These are phyloP conservation scores for Magallana ariakensis DNA, from an alignment of 1,140 invertebrate genomes.

Conservation along the genomic window DNA sequence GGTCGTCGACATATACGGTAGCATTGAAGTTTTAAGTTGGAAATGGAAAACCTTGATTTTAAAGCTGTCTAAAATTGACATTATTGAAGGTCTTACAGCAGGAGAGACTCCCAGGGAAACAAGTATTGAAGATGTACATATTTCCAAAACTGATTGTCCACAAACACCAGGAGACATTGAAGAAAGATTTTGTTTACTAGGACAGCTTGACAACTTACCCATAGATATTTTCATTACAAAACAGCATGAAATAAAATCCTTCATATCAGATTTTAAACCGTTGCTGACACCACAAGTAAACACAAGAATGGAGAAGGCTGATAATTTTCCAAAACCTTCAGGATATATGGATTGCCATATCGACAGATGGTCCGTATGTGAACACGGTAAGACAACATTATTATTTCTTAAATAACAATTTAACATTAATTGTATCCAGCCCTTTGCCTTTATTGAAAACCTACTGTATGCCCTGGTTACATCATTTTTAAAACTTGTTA, in stretches of 20 bases:
- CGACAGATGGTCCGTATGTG: background rate
- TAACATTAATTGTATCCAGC: too few relatives aligned
- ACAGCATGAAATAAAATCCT: background rate
- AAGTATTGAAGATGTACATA: background rate
- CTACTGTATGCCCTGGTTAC: too few relatives aligned
- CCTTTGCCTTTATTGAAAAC: too few relatives aligned
- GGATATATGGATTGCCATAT: background rate
- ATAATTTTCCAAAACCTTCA: background rate
- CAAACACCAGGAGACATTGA: background rate
- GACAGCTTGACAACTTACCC: background rate
- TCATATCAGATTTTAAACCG: background rate
- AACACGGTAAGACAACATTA: background rate
- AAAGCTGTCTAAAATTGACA: background rate
- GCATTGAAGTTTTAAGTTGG: background rate
- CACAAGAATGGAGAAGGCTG: background rate
- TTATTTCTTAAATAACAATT: background rate
- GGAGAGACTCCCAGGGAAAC: background rate
- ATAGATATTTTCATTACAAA: background rate
- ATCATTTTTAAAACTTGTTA: too few relatives aligned
- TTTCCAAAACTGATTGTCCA: background rate
- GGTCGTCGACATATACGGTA: background rate
- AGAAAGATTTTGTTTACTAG: background rate
- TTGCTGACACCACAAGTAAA: background rate
- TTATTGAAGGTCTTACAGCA: background rate
- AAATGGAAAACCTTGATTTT: background rate